Percentiles rank a stretch among this genome's conserved stretches.
These are phyloP conservation scores for Buceros bicornis DNA, from an alignment of 2,797 vertebrate species.

Conservation along the genomic window DNA sequence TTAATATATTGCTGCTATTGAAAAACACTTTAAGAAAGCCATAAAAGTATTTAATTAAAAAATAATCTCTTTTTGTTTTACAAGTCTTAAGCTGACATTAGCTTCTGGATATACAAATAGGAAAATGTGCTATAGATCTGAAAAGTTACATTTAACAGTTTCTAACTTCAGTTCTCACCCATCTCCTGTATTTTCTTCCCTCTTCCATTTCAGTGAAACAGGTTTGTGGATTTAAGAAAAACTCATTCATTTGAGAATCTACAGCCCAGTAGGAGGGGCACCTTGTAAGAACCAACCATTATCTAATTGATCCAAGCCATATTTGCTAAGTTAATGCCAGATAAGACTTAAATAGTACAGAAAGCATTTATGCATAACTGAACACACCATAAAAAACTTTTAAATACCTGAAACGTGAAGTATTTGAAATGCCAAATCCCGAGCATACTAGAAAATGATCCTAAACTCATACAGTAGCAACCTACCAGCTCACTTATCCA, in stretches of 20 bases:
- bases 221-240: slow-evolving; percentile 18
- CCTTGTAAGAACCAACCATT: not conserved
- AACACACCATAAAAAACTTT: not conserved
- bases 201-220: slow-evolving; percentile 22
- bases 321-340: slow-evolving; percentile 58
- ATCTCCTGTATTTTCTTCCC: slow-evolving; percentile 55
- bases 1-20: not conserved
- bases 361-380: slow-evolving; percentile 24
- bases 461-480: not conserved
- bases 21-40: not conserved
- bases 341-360: slow-evolving; percentile 34
- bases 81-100: not conserved
- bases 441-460: not conserved
- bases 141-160: not conserved
- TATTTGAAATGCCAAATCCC: not conserved
- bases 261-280: slow-evolving; percentile 45
- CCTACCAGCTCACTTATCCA: not conserved
- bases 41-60: not conserved
- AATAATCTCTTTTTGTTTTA: not conserved
- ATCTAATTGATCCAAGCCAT: slow-evolving; percentile 20
- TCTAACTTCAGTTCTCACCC: slow-evolving; percentile 44
- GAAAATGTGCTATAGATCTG: not conserved
- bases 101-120: not conserved
- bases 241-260: slow-evolving; percentile 45
- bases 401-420: not conserved